A percentile compares a stretch with the other conserved stretches of the same genome.
Evolutionary conservation across 2,113 vertebrate species (phyloP).

Genomic region (Corythoichthys haematopterus): DNA sequence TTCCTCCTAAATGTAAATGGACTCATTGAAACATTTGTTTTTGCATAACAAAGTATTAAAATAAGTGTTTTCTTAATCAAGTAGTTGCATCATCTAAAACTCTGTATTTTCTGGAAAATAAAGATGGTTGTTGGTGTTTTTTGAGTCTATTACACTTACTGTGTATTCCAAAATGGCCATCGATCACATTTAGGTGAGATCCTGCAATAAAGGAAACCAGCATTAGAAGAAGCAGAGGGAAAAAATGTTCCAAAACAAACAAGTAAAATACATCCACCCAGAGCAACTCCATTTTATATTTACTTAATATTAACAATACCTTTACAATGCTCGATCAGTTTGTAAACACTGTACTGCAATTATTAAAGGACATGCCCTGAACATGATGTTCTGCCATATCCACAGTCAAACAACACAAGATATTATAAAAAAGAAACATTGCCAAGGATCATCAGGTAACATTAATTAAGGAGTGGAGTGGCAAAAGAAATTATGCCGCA

Average conservation of each 20-base stretch:
- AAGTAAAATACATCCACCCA: conserved; percentile 13
- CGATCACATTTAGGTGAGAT: conserved; percentile 72
- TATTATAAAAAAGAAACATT: neutral
- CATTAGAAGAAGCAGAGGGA: conserved; percentile 20
- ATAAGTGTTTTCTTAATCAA: neutral
- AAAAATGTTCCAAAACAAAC: neutral
- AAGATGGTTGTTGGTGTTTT: neutral
- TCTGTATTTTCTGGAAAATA: neutral
- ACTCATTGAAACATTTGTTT: too few species aligned
- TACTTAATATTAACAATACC: neutral
- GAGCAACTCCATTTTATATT: conserved; percentile 7
- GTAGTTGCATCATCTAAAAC: neutral
- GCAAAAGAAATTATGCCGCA: neutral
- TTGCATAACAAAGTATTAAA: neutral
- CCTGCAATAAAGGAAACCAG: conserved; percentile 72
- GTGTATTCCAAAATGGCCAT: conserved; percentile 85
- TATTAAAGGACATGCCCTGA: neutral
- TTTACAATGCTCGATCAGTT: neutral
- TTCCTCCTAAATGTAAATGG: too few species aligned
- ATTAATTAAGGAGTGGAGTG: neutral
- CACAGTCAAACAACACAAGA: neutral
- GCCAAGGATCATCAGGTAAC: neutral
- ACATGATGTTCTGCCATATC: neutral
- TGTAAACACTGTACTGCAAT: neutral
- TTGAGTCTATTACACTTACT: conserved; percentile 77